These are phyloP conservation scores for Scomber japonicus DNA, from an alignment of 2,113 vertebrate species.

Conservation along the genomic window DNA sequence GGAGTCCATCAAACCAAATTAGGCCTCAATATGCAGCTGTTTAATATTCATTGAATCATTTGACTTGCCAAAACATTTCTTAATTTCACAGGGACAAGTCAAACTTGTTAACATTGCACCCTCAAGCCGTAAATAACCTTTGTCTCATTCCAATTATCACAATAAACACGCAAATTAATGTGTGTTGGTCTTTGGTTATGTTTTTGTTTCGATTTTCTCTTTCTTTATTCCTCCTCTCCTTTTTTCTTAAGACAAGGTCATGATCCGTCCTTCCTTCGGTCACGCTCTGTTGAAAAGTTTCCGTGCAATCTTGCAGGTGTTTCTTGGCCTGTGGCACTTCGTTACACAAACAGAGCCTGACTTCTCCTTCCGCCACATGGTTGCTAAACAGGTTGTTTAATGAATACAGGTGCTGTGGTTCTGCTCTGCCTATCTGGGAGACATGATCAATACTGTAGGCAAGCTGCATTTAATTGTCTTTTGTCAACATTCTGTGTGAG, in stretches of 20 bases:
- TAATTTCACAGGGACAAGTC: conserved; percentile 70
- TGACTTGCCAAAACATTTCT: conserved; percentile 61
- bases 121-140: conserved; percentile 60
- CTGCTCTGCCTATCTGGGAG: conserved; percentile 76
- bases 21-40: conserved; percentile 38
- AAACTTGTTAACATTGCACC: conserved; percentile 71
- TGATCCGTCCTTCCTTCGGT: conserved; percentile 29
- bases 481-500: conserved; percentile 65
- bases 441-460: conserved; percentile 79
- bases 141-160: conserved; percentile 36
- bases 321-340: conserved; percentile 50
- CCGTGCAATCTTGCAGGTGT: conserved; percentile 61
- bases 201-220: neutral
- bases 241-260: conserved; percentile 53
- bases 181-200: conserved; percentile 4
- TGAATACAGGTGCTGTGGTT: conserved; percentile 81
- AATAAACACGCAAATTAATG: conserved; percentile 33
- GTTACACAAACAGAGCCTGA: conserved; percentile 63
- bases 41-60: conserved; percentile 68
- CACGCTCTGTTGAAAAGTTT: conserved; percentile 65
- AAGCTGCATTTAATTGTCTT: conserved; percentile 78
- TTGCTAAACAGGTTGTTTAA: conserved; percentile 77
- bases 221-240: neutral
- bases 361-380: conserved; percentile 50
- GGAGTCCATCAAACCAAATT: conserved; percentile 65